Evolutionary conservation across 2,888 invertebrate species (phyloP).

Genomic region (Chalcosyrphus nemorum): DNA sequence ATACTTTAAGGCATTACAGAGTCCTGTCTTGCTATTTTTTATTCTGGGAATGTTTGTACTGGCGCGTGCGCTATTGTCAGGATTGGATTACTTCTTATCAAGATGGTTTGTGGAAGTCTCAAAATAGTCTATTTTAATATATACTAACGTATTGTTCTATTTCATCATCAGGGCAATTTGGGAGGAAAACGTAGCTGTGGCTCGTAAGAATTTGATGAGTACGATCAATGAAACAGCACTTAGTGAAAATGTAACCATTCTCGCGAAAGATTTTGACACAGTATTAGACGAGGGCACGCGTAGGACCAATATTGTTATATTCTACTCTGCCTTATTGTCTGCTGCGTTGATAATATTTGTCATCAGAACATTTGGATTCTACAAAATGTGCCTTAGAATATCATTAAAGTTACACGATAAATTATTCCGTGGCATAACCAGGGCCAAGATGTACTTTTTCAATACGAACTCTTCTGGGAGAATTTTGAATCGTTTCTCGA

Average conservation of each 20-base stretch:
- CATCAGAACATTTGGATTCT: conserved; percentile 85
- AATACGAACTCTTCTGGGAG: conserved; percentile 87
- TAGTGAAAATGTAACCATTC: conserved; percentile 7
- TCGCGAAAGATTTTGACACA: conserved; percentile 21
- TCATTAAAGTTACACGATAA: conserved; percentile 89
- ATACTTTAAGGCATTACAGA: conserved; percentile 84
- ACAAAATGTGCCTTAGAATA: conserved; percentile 88
- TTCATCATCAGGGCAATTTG: conserved; percentile 79
- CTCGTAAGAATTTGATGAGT: background rate
- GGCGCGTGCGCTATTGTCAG: conserved; percentile 86
- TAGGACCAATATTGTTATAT: conserved; percentile 77
- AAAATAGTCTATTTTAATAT: background rate
- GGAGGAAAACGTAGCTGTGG: conserved; percentile 78
- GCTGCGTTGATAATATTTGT: conserved; percentile 83
- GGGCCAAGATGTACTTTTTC: conserved; percentile 89
- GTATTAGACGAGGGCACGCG: conserved; percentile 71
- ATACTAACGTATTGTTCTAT: background rate
- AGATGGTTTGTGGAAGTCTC: conserved; percentile 84
- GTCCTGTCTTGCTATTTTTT: conserved; percentile 77
- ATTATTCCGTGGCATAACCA: conserved; percentile 89
- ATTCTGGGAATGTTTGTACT: conserved; percentile 83
- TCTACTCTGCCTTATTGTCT: conserved; percentile 78
- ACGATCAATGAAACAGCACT: conserved; percentile 24
- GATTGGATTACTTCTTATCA: conserved; percentile 89
- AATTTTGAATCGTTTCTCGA: conserved; percentile 89